A percentile compares a stretch with the other conserved stretches of the same genome.
Evolutionary conservation across 2,113 vertebrate species (phyloP).

Genomic region (Hymenochirus boettgeri): DNA sequence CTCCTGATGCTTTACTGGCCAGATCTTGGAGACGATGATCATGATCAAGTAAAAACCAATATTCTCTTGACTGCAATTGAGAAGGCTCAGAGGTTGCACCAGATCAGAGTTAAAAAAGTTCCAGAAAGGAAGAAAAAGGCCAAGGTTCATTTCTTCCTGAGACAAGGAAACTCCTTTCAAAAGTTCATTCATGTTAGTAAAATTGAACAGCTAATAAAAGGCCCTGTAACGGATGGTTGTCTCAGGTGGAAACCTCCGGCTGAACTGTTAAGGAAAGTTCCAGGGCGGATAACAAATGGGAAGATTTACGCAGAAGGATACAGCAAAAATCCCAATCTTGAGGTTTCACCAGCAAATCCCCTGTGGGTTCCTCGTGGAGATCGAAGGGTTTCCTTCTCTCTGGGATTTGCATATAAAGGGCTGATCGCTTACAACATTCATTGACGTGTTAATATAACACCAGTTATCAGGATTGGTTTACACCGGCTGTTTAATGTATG

Average conservation of each 20-base stretch:
- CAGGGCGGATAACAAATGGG: constrained; percentile 70
- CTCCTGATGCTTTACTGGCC: constrained; percentile 73
- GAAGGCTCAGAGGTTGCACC: constrained; percentile 53
- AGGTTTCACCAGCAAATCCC: constrained; percentile 52
- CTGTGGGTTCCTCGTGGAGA: no score
- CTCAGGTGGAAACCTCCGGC: constrained; percentile 65
- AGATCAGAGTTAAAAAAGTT: constrained; percentile 65
- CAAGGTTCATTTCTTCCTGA: constrained; percentile 70
- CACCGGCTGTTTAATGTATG: no score
- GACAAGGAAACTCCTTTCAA: constrained; percentile 58
- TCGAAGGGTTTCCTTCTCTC: no score
- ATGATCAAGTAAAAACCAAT: constrained; percentile 57
- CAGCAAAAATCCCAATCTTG: constrained; percentile 44
- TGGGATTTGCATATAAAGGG: no score
- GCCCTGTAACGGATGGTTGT: constrained; percentile 59
- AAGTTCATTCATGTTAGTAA: constrained; percentile 69
- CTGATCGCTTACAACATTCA: no score
- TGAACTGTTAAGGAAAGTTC: constrained; percentile 59
- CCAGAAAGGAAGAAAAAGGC: constrained; percentile 61
- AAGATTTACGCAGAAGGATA: constrained; percentile 61
- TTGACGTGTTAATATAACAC: no score
- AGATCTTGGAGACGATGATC: constrained; percentile 58
- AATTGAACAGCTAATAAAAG: constrained; percentile 60
- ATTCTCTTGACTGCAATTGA: constrained; percentile 62
- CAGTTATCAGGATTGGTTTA: no score